Base-by-base conservation (phyloP, 2,113 vertebrate species). In the Oryzias melastigma region DNA sequence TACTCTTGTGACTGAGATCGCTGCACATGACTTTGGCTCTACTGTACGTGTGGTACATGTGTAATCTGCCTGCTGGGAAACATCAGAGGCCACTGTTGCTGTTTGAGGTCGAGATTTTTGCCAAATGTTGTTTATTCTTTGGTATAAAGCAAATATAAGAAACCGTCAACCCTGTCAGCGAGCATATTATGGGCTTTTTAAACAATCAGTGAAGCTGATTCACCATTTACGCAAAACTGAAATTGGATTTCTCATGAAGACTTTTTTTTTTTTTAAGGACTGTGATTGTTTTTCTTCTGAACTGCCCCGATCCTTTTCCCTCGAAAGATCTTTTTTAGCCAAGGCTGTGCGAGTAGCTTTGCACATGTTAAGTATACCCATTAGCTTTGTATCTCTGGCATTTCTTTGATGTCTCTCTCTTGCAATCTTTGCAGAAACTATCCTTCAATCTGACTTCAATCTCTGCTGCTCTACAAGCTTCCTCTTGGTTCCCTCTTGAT, bases 401-500 rank as follows among this genome's bases (percentile, higher is more conserved):
- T 58, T 69, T 79, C 79, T 84, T 84, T 85, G 78, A 84, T 69
- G 77, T 75, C 48, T 64, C 54, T 53, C 70, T 62, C 53, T 66
- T 45, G 57, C 62, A 68, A 73, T 77, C 70, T 79, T 79, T 63
- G 60, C 80, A 78, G 68, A 71, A 80, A 73, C 73, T 51, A 62
- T 61, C 77, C 69, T 75, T 84, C 86, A 80, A 59, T 71, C 70
- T 71, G 42, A 74, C 70, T 73, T 69, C 66, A 86, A 83, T 81
- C 73, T 71, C 50, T 12, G 16, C 70, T 67, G 24, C 52, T 68
- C 71, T 81, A 80, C 61, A 69, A 77, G 65, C 77, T 68, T 73
- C 73, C 68, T 69, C 66, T 74, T 71, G 65, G 71, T 80, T 79
- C 75, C 71, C 68, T 78, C 80, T 83, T 88, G 71, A 80, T 86